A percentile compares a stretch with the other conserved stretches of the same genome.
These are phyloP conservation scores for Pseudorectes ferrugineus DNA, from an alignment of 2,113 vertebrate genomes.

Conservation along the genomic window DNA sequence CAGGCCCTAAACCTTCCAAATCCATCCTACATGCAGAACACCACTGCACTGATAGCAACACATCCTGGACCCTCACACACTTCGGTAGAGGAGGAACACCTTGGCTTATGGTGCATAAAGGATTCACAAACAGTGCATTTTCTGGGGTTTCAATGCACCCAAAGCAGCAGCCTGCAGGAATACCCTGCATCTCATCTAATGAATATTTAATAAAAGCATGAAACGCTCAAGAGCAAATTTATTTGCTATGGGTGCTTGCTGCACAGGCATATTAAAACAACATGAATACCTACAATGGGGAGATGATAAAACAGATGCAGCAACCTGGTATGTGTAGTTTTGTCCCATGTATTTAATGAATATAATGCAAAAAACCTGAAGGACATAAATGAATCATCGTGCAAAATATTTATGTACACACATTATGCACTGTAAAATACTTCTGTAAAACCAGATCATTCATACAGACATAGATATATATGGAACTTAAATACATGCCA, in stretches of 20 bases:
- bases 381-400: background rate
- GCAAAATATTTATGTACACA: background rate
- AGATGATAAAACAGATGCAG: background rate
- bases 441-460: background rate
- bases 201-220: background rate
- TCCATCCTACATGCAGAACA: background rate
- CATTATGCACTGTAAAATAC: background rate
- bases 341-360: background rate
- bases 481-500: background rate
- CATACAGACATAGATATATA: background rate
- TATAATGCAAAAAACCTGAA: background rate
- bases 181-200: background rate
- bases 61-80: background rate
- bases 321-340: background rate
- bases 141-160: background rate
- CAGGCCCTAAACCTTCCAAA: background rate
- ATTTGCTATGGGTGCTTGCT: background rate
- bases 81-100: background rate
- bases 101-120: background rate
- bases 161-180: background rate
- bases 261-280: background rate
- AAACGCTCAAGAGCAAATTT: background rate
- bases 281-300: background rate
- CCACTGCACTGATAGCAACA: rapidly evolving
- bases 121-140: background rate